Evolutionary conservation across 2,113 vertebrate species (phyloP).

Genomic region (Xiphophorus maculatus): DNA sequence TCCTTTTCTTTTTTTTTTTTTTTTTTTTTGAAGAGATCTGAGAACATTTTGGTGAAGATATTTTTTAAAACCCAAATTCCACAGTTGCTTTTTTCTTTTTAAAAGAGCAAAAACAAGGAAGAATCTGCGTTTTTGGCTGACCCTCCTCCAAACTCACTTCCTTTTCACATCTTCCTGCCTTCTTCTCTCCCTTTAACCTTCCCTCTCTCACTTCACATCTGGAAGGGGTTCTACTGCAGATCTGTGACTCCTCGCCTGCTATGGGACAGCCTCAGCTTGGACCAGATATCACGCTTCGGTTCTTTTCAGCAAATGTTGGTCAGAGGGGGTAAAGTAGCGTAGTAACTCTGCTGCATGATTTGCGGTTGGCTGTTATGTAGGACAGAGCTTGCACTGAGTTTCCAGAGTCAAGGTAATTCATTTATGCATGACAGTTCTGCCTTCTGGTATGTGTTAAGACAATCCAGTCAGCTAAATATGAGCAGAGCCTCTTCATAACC

Average conservation of each 20-base stretch:
- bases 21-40: too few species aligned
- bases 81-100: not conserved
- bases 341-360: constrained; percentile 33
- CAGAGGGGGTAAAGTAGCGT: constrained; percentile 64
- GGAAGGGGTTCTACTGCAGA: constrained; percentile 82
- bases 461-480: not conserved
- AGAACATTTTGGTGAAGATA: too few species aligned
- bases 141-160: constrained; percentile 49
- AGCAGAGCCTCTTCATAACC: not conserved
- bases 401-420: constrained; percentile 32
- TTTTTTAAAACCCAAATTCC: not conserved
- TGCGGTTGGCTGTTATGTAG: constrained; percentile 14
- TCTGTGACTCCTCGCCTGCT: constrained; percentile 69
- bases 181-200: constrained; percentile 36
- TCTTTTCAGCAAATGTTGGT: constrained; percentile 37
- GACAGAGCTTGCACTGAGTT: constrained; percentile 7
- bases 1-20: too few species aligned
- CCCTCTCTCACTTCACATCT: constrained; percentile 81
- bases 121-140: constrained; percentile 78
- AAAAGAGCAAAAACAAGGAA: constrained; percentile 66
- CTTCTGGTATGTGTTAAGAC: constrained; percentile 16
- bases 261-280: constrained; percentile 80
- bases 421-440: constrained; percentile 25
- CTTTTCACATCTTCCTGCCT: constrained; percentile 46
- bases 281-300: constrained; percentile 56